phyloP scores from a whole-genome alignment of 1,140 invertebrate genomes.

The Drosophila suzukii region DNA sequence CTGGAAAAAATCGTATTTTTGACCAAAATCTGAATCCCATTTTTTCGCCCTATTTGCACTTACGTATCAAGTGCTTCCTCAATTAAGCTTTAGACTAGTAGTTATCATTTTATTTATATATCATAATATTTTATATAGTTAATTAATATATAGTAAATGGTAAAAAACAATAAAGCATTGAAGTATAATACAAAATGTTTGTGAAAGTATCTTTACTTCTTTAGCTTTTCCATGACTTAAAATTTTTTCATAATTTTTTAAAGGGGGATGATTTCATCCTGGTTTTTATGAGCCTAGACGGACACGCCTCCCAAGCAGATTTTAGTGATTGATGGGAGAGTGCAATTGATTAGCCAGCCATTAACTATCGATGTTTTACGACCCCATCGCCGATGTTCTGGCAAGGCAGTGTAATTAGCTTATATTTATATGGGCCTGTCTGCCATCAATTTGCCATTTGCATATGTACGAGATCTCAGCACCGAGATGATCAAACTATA shows the following conservation, averaged over 20 bases:
- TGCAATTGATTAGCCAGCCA: conserved; percentile 31
- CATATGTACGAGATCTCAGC: conserved; percentile 18
- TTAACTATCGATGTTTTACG: conserved; percentile 43
- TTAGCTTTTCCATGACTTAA: too few relatives aligned
- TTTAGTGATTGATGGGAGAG: conserved; percentile 26
- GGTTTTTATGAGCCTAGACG: background rate
- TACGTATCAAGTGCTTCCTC: conserved; percentile 12
- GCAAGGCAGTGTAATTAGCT: conserved; percentile 20
- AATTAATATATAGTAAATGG: too few relatives aligned
- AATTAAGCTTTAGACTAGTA: background rate
- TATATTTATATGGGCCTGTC: conserved; percentile 40
- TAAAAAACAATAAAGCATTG: too few relatives aligned
- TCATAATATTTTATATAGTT: background rate
- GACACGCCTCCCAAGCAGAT: background rate
- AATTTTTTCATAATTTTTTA: too few relatives aligned
- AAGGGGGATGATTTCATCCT: background rate
- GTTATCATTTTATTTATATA: too few relatives aligned
- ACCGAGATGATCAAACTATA: background rate
- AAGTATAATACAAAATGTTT: too few relatives aligned
- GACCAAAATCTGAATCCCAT: too few relatives aligned
- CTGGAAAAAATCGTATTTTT: too few relatives aligned
- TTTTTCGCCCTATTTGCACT: background rate
- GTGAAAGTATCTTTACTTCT: too few relatives aligned
- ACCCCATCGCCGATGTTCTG: conserved; percentile 12
- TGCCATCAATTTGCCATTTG: conserved; percentile 45